Evolutionary conservation across 37 sponge, comb jelly and placozoan species (phyloP).

Genomic region (Ianthella basta): DNA sequence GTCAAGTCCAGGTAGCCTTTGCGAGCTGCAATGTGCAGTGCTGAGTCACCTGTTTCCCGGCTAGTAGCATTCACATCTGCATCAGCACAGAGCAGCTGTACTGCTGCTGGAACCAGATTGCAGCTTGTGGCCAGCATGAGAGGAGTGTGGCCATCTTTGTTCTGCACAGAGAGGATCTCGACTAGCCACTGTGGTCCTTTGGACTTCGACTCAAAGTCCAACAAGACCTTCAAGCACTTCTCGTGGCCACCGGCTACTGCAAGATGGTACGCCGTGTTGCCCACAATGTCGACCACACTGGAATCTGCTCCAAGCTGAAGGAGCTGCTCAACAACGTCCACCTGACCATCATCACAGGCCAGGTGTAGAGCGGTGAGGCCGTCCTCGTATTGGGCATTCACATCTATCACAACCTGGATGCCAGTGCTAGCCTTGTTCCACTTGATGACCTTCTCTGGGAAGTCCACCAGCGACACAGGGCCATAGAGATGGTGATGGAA

Average conservation of each 20-base stretch:
- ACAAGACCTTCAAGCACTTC: background rate
- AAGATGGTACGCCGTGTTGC: conserved; percentile 9
- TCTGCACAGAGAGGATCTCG: background rate
- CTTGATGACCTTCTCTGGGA: background rate
- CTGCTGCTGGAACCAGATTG: conserved; percentile 9
- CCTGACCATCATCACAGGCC: conserved; percentile 25
- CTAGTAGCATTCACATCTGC: conserved; percentile 26
- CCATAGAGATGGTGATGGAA: background rate
- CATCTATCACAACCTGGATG: background rate
- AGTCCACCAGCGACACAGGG: conserved; percentile 1
- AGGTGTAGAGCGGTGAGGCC: conserved; percentile 20
- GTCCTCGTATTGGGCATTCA: background rate
- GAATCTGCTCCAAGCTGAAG: background rate
- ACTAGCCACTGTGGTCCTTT: background rate
- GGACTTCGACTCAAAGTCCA: background rate
- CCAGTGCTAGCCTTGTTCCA: background rate
- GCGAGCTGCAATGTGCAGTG: conserved; percentile 50
- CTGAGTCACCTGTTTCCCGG: conserved; percentile 12
- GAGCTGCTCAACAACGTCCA: conserved; percentile 3
- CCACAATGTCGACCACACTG: background rate
- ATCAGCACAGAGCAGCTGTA: conserved; percentile 26
- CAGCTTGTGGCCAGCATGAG: conserved; percentile 37
- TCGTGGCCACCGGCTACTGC: background rate
- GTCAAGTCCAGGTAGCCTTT: conserved; percentile 11
- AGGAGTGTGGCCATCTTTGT: conserved; percentile 30